Base-by-base conservation (phyloP, 23 tunicate species). In the Botrylloides violaceus region DNA sequence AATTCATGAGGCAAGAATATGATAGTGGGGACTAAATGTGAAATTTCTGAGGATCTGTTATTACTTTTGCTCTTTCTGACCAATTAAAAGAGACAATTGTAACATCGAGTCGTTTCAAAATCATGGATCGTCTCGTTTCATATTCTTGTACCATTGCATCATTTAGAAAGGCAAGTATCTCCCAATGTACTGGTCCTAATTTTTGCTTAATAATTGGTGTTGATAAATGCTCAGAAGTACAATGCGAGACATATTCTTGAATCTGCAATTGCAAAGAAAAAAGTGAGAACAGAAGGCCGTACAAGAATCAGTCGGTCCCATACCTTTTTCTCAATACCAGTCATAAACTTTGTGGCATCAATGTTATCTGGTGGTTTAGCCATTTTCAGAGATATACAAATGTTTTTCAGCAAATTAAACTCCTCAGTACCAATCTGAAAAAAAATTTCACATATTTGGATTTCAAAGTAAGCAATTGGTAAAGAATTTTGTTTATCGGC, bases 51-150 rank as follows among this genome's bases (percentile, higher is more conserved):
- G n/a, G n/a, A n/a, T n/a, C n/a, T n/a, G 3, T 1, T 26, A 2
- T 33, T 12, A 87, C 95, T 79, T 87, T 87, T 27, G 95, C 95
- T 29, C 78, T 49, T 20, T 87, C 95, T 2, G 95, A 87, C 95
- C 95, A 87, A 49, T 81, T 76, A 36, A 87, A 87, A 35, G 95
- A 87, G 3, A 74, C 61, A 19, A 87, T 66, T 3, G 95, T 87
- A 23, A 87, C 95, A 64, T 87, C 95, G 22, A 87, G 68, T 76
- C 95, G 75, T 70, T 87, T 87, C 60, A 87, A 58, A 62, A 87
- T 49, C 95, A 87, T 87, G 9, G 71, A 62, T 39, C 87, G 57
- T 34, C 95, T 75, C 7, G 79, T 81, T 28, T 33, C 55, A 71
- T 87, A 87, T 57, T 87, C 87, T 53, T 21, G 29, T 0, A 34